These are phyloP conservation scores for Myotis findleyi DNA, from an alignment of 2,797 vertebrate species.

Conservation along the genomic window DNA sequence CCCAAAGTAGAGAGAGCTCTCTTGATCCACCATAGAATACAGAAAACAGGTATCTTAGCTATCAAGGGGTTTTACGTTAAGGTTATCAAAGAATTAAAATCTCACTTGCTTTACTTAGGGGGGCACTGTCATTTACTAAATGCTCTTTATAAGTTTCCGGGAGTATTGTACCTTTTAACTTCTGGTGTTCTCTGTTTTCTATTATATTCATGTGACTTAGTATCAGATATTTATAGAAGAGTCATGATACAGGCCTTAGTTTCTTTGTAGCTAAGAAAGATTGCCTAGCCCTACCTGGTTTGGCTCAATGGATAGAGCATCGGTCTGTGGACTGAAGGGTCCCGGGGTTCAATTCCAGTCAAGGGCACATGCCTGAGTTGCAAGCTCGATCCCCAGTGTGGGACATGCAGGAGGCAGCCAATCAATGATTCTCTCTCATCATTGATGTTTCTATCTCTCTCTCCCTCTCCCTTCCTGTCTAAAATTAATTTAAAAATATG, in stretches of 20 bases:
- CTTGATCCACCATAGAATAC: conserved; percentile 12
- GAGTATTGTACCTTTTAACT: not conserved
- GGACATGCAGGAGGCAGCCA: too few species aligned
- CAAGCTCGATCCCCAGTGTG: too few species aligned
- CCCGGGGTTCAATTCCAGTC: too few species aligned
- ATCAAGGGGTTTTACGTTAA: not conserved
- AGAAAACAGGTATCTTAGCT: not conserved
- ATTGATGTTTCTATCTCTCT: too few species aligned
- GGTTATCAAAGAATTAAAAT: conserved; percentile 50
- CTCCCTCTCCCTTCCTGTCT: too few species aligned
- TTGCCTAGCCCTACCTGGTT: not conserved
- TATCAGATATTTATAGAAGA: conserved; percentile 60
- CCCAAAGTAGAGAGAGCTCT: conserved; percentile 29
- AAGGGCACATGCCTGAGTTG: too few species aligned
- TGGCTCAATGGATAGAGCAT: too few species aligned
- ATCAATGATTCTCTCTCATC: too few species aligned
- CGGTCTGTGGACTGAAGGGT: too few species aligned
- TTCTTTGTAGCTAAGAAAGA: conserved; percentile 1
- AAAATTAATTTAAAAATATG: too few species aligned
- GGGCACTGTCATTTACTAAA: conserved; percentile 43
- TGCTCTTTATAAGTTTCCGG: not conserved
- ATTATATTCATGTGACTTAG: not conserved
- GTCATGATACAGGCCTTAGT: not conserved
- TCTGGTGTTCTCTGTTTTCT: conserved; percentile 42
- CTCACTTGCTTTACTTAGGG: not conserved